phyloP scores from a whole-genome alignment of 2,797 vertebrate genomes.

The Trematomus bernacchii region DNA sequence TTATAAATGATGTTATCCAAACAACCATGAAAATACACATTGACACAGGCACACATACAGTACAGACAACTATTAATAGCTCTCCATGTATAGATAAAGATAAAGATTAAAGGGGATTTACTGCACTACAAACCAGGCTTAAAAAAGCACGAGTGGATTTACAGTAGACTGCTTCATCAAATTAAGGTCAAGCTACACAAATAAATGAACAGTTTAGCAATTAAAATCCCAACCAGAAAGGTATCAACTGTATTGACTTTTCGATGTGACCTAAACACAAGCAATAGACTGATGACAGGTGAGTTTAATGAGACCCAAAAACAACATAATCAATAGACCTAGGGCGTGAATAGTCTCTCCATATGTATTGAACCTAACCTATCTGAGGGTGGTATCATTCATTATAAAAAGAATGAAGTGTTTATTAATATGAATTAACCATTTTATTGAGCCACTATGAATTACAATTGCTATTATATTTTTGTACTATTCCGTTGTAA shows the following conservation, averaged over 20 bases:
- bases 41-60: constrained; percentile 6
- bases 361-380: too few relatives aligned
- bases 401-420: neutral
- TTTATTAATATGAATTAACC: neutral
- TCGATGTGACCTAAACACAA: neutral
- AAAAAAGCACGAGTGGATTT: constrained; percentile 49
- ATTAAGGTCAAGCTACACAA: constrained; percentile 35
- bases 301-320: neutral
- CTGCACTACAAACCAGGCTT: constrained; percentile 30
- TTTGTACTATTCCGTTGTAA: neutral
- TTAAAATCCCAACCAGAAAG: neutral
- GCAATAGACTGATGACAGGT: neutral
- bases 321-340: neutral
- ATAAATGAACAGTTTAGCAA: constrained; percentile 31
- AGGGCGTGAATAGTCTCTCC: neutral
- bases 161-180: constrained; percentile 24
- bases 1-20: neutral
- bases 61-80: constrained; percentile 50
- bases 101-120: constrained; percentile 70
- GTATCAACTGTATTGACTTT: neutral
- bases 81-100: constrained; percentile 61
- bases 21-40: constrained; percentile 8
- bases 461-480: neutral
- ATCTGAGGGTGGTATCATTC: neutral
- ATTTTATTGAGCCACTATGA: neutral